Evolutionary conservation across 2,888 invertebrate genomes (phyloP), one percentile per base, ranked within the genome.

Genomic region (Pachydiplax longipennis): DNA sequence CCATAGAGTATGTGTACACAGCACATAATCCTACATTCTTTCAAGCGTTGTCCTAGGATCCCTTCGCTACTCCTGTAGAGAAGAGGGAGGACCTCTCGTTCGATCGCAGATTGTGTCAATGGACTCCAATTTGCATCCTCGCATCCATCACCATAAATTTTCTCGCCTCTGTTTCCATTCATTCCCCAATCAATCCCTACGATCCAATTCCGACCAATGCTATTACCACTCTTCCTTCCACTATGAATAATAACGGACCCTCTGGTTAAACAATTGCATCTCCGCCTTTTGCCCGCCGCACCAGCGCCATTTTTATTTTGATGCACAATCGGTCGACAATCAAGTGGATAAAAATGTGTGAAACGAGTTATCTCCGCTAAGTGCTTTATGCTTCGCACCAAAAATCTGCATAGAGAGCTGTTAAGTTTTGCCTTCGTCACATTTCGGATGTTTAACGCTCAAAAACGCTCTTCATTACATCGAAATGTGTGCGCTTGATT

Each of bases 81-180:
- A n/a, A n/a, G n/a, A n/a, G n/a, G n/a, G n/a, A n/a, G n/a, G n/a
- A 12, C 87, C 35, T 8, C 22, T 5, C 37, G 40, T n/a, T 44
- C 81, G 73, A 73, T 81, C 81, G 37, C 87, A 87, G 87, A 61
- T 87, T 87, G 87, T 87, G 87, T 87, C 87, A 87, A 87, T 87
- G 87, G 87, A 87, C 87, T 61, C 87, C 87, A 87, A 87, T 87
- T 87, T 87, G 87, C 87, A 87, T 87, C 87, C 87, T 87, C 87
- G 87, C 40, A 58, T 61, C 35, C 87, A 87, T 87, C 87, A 87
- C 87, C 87, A 87, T 87, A 87, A 87, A 87, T 87, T 87, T 87
- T n/a, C 61, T 31, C 83, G 83, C 58, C 58, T 87, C 87, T 87
- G 87, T 61, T 87, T 83, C 83, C 83, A 83, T 83, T 87, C 87